Base-by-base conservation (phyloP, 2,888 invertebrate species). In the Chaitophorus viminalis region DNA sequence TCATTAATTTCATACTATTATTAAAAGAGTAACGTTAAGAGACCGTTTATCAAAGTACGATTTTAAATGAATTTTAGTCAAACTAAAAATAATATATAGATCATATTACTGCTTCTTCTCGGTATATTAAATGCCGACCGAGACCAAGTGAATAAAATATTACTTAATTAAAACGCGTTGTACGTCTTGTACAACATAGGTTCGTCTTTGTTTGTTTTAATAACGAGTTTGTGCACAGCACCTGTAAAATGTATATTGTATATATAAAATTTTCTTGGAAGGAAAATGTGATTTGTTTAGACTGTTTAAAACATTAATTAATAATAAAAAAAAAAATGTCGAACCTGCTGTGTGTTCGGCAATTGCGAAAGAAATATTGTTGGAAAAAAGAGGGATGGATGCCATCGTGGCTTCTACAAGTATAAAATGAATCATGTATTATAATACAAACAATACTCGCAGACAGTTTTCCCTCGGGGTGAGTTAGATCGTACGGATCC, bases 1-100 rank as follows among this genome's bases (percentile, higher is more conserved):
- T 46, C 29, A 81, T 68, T 68, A 81, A 81, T 79, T 79, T 29
- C 18, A 9, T 39, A n/a, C 79, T 33, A 65, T 46, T 81, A 81
- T 81, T 68, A 11, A 29, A 17, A 68, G 60, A 60, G 60, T 60
- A 68, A 68, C n/a, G n/a, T 17, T 6, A 11, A 39, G 36, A 68
- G 39, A 46, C 39, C 79, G 65, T 79, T 79, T 65, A 79, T 79
- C 29, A 79, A 65, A 79, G 21, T 39, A 65, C 36, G 18, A 14
- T 46, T 2, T 46, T 46, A 14, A 46, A 46, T 14, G 46, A 46
- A 46, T 46, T 46, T 14, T 14, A 46, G 46, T 46, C 46, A 46
- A 46, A 46, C 46, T 14, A 14, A 14, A 36, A 5, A 46, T 14
- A 46, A 14, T 46, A 14, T 46, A 46, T 14, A 46, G 46, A 46